Evolutionary conservation across 1,140 invertebrate genomes (phyloP), one percentile per base, ranked within the genome.

Genomic region (Maniola jurtina): DNA sequence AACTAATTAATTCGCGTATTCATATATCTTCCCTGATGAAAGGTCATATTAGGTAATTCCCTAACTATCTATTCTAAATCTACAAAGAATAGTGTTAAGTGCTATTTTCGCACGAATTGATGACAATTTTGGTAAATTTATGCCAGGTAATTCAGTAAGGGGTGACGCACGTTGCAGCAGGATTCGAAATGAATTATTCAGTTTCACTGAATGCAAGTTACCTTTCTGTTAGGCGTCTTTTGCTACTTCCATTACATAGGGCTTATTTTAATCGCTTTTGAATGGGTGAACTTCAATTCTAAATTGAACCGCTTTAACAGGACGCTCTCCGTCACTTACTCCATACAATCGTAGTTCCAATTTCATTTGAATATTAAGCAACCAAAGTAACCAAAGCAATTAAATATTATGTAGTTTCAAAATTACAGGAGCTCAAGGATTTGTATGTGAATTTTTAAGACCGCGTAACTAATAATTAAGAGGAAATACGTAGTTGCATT

Each of bases 151-250:
- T 42, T 66, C 56, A 66, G 57, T 57, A 72, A 66, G 57, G 67
- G 64, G 59, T 62, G 60, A 64, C 63, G 70, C 75, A 55, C 52
- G 52, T 16, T 71, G 76, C 71, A 75, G 64, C 70, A 52, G 61
- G 67, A 73, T 70, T 60, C 73, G 64, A 67, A 65, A 81, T 79
- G 80, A 77, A 81, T 83, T 79, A 83, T 83, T 80, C 76, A 79
- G 70, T 64, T 68, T 72, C 68, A 73, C 64, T 79, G 74, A 76
- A 77, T 77, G 78, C 72, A 72, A 66, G 56, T 71, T 60, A 66
- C 69, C 68, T 66, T 63, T 63, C 61, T 34, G 52, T 13, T 55
- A 34, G 52, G 52, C 48, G 48, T 34, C 52, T 34, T 55, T 55
- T 34, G 25, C 52, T 34, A 34, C 16, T 55, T 34, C 35, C 16